phyloP scores from a whole-genome alignment of 2,888 invertebrate genomes.

The Ectemnius continuus region DNA sequence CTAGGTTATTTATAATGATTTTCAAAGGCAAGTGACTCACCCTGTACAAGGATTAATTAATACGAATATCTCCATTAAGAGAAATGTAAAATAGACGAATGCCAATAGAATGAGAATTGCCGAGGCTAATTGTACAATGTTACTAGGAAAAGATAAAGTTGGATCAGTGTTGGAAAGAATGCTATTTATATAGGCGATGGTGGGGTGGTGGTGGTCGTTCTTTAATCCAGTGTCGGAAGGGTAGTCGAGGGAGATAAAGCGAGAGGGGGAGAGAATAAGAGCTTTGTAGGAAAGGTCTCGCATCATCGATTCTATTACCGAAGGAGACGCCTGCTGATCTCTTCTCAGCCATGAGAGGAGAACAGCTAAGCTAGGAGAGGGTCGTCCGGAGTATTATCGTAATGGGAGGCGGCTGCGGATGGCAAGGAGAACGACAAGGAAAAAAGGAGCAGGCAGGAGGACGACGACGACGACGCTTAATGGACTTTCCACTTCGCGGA shows the following conservation, averaged over 20 bases:
- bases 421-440: conserved; percentile 8
- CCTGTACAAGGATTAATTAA: no score
- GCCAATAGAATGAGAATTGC: no score
- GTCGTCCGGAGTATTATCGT: conserved; percentile 38
- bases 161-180: background rate
- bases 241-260: background rate
- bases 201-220: background rate
- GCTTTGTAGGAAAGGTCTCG: conserved; percentile 14
- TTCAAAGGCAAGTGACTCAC: no score
- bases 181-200: background rate
- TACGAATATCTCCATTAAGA: no score
- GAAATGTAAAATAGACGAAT: no score
- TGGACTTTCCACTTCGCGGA: conserved; percentile 59
- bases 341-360: conserved; percentile 4
- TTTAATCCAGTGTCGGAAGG: conserved; percentile 7
- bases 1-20: no score
- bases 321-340: conserved; percentile 30
- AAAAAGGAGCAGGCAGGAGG: conserved; percentile 44
- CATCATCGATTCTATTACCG: conserved; percentile 39
- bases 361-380: conserved; percentile 27
- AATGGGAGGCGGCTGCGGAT: conserved; percentile 44
- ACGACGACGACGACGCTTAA: conserved; percentile 61
- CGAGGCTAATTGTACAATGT: no score
- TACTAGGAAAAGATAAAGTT: background rate
- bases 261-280: conserved; percentile 12